phyloP scores from a whole-genome alignment of 2,888 invertebrate species.

The Tipula lateralis region DNA sequence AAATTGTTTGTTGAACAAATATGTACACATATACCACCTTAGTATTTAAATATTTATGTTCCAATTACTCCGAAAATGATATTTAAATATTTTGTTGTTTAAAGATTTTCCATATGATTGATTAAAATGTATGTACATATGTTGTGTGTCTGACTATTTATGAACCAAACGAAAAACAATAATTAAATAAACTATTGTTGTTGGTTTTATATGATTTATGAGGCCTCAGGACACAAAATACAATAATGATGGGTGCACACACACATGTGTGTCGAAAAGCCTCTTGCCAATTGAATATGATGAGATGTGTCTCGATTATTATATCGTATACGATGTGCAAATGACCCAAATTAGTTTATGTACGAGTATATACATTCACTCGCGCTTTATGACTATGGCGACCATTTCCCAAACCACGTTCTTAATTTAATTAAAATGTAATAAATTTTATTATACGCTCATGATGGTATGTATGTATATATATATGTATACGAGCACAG shows the following conservation, averaged over 20 bases:
- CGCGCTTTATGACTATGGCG: not conserved
- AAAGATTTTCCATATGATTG: not conserved
- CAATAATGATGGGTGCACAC: too few relatives aligned
- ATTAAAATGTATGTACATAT: not conserved
- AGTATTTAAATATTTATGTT: not conserved
- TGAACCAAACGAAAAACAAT: not conserved
- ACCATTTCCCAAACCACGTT: not conserved
- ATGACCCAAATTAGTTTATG: not conserved
- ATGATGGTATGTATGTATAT: not conserved
- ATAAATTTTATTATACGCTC: not conserved
- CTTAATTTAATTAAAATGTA: not conserved
- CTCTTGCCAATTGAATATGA: too few relatives aligned
- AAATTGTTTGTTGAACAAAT: not conserved
- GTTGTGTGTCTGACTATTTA: not conserved
- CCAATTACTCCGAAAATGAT: not conserved
- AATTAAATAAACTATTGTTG: not conserved
- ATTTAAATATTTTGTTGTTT: not conserved
- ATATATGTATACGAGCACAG: not conserved
- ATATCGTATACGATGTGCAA: not conserved
- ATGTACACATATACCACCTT: not conserved
- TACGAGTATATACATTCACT: not conserved
- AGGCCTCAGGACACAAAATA: not conserved
- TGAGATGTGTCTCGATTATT: not conserved
- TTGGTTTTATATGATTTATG: not conserved
- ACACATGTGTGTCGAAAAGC: too few relatives aligned